Conservation (phyloP, 2,797 vertebrate genomes). For the Lerista edwardsae region DNA sequence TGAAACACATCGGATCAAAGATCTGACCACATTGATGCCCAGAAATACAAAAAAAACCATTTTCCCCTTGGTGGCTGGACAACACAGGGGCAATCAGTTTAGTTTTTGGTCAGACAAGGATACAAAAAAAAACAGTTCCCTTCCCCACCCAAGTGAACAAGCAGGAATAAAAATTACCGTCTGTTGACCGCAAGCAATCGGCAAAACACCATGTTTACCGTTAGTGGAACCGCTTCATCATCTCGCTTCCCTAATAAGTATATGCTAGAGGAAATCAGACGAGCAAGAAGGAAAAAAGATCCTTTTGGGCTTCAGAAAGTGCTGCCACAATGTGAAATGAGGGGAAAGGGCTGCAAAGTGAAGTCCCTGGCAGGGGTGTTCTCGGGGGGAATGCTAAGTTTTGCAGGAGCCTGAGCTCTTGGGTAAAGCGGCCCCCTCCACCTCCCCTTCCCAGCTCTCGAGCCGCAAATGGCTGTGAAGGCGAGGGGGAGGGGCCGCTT, state of each 20-base stretch:
- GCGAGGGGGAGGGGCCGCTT: too few relatives aligned
- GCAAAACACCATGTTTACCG: slow-evolving; percentile 1
- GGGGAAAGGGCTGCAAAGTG: too few relatives aligned
- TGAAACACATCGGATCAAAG: slow-evolving; percentile 21
- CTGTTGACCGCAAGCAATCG: slow-evolving; percentile 3
- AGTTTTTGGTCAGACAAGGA: neutral
- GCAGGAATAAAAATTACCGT: neutral
- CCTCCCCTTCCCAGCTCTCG: too few relatives aligned
- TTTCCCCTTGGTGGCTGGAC: neutral
- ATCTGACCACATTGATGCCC: neutral
- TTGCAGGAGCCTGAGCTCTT: too few relatives aligned
- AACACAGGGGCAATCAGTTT: neutral
- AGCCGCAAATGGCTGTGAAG: too few relatives aligned
- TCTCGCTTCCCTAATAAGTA: slow-evolving; percentile 7
- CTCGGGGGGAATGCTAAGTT: too few relatives aligned
- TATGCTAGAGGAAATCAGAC: slow-evolving; percentile 24
- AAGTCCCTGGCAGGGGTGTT: too few relatives aligned
- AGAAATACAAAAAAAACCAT: neutral
- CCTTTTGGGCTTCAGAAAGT: neutral
- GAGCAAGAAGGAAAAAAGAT: neutral
- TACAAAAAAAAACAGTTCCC: too few relatives aligned
- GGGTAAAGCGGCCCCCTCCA: too few relatives aligned
- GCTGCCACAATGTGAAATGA: neutral
- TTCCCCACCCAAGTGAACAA: slow-evolving; percentile 14
- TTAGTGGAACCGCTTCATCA: slow-evolving; percentile 24